A percentile compares a stretch with the other conserved stretches of the same genome.
Conservation (phyloP, 1,140 invertebrate genomes). For the Pomacea maculata region DNA sequence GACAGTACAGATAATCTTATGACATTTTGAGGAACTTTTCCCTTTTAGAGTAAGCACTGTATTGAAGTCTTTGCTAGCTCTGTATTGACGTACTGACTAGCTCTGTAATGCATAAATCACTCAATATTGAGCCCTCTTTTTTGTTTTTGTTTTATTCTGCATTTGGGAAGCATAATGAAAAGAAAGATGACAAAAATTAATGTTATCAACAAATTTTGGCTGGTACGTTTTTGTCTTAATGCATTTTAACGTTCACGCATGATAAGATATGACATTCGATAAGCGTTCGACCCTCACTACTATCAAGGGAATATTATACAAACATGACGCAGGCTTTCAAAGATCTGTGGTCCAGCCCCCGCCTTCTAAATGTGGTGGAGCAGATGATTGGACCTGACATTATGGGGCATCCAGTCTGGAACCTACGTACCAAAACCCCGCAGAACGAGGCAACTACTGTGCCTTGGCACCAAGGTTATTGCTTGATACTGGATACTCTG, state of each 20-base stretch:
- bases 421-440: constrained; percentile 60
- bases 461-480: constrained; percentile 63
- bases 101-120: no score
- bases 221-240: no score
- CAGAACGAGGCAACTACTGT: constrained; percentile 56
- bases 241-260: background rate
- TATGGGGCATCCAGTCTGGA: constrained; percentile 59
- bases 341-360: constrained; percentile 54
- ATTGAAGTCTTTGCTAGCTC: no score
- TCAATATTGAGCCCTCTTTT: no score
- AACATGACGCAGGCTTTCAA: constrained; percentile 37
- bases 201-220: no score
- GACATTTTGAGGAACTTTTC: no score
- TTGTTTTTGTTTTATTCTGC: no score
- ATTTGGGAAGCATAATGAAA: no score
- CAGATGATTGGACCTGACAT: constrained; percentile 61
- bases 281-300: background rate
- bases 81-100: no score
- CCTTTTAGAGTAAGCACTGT: no score
- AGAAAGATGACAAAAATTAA: no score
- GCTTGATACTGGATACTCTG: background rate
- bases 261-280: background rate
- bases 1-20: no score
- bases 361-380: constrained; percentile 55
- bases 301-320: background rate